Evolutionary conservation across 2,797 vertebrate genomes (phyloP), one percentile per base, ranked within the genome.

Genomic region (Pipistrellus pipistrellus): DNA sequence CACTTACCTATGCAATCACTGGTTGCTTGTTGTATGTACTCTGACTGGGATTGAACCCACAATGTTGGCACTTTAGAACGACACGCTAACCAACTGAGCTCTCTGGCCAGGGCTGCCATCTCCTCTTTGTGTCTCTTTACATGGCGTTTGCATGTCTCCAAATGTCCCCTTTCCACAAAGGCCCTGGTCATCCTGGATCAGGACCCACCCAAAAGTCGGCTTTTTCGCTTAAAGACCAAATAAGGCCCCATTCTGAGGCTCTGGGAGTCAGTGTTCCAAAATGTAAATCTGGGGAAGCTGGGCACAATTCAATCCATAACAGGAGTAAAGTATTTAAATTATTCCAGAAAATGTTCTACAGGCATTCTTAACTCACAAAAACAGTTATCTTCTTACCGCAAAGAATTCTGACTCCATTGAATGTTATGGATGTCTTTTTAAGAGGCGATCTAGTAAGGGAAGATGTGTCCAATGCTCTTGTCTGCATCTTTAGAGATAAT

Each of bases 401-500:
- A 90, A 90, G 72, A 78, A 64, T 68, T 48, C 15, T 85, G n/a
- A 75, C 38, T 76, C 76, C 66, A 83, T 68, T 88, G 48, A 82
- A 85, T 87, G 66, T 27, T 69, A 46, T 13, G 27, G n/a, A 11
- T 91, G 44, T 88, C 68, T 92, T 75, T 55, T 57, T 89, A 41
- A 62, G 57, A 89, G 27, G 51, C 4, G 32, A 27, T 76, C 41
- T 68, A 69, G 4, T 23, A 64, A 48, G 25, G 46, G 27, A 38
- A 55, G 51, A 41, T 38, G 4, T 62, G 80, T 75, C 38, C 71
- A 69, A 68, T 18, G 48, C 14, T 82, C 72, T 80, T 93, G 38
- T 83, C 77, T 94, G 21, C 11, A 93, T 41, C 71, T 75, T 88
- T 88, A 69, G 48, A 80, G 55, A 88, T 78, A 83, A 59, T n/a